phyloP scores from a whole-genome alignment of 2,113 vertebrate species.

The Xiphorhynchus elegans region DNA sequence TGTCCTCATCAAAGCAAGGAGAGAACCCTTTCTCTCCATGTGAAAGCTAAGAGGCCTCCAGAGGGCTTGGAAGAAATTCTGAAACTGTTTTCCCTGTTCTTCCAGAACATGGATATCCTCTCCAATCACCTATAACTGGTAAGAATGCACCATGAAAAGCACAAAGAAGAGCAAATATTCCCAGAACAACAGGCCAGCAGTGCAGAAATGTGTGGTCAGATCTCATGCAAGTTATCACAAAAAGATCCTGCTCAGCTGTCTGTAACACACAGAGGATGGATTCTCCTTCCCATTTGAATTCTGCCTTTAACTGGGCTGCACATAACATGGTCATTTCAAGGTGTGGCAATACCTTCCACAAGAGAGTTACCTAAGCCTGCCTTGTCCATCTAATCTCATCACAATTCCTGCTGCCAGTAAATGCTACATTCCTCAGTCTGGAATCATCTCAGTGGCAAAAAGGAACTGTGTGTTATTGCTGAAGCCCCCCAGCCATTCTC shows the following conservation, averaged over 20 bases:
- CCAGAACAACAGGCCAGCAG: background rate
- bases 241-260: background rate
- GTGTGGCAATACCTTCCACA: background rate
- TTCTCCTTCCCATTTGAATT: background rate
- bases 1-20: background rate
- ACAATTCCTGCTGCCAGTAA: background rate
- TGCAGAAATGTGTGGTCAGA: background rate
- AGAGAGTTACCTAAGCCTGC: background rate
- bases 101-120: background rate
- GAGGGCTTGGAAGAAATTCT: background rate
- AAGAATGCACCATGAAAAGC: background rate
- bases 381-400: background rate
- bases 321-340: background rate
- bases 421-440: background rate
- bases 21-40: background rate
- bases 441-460: background rate
- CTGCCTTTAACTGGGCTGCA: background rate
- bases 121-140: background rate
- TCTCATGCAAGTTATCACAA: background rate
- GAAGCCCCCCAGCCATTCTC: background rate
- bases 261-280: background rate
- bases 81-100: background rate
- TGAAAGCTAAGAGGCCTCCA: background rate
- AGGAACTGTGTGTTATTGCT: background rate
- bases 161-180: background rate